These are phyloP conservation scores for Danio aesculapii DNA, from an alignment of 2,797 vertebrate genomes.

Conservation along the genomic window DNA sequence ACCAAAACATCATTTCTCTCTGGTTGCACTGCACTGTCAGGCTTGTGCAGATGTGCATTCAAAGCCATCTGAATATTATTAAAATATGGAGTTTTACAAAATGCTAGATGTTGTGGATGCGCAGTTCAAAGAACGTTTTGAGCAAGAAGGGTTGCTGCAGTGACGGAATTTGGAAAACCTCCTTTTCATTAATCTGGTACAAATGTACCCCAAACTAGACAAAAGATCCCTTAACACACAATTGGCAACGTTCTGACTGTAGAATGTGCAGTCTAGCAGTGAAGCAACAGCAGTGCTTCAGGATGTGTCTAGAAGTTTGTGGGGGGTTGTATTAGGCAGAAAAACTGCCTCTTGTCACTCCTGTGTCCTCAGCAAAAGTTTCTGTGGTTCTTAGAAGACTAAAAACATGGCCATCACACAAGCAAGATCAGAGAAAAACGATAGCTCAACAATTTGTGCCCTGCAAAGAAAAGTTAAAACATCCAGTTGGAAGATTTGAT, in stretches of 20 bases:
- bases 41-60: constrained; percentile 15
- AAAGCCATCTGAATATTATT: neutral
- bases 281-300: too few relatives aligned
- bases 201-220: neutral
- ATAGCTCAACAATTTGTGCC: too few relatives aligned
- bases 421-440: too few relatives aligned
- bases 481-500: too few relatives aligned
- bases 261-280: too few relatives aligned
- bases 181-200: neutral
- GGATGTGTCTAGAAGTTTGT: too few relatives aligned
- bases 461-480: too few relatives aligned
- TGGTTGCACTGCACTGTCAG: neutral
- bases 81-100: constrained; percentile 27
- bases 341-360: too few relatives aligned
- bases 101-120: constrained; percentile 26
- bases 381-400: too few relatives aligned
- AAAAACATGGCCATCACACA: too few relatives aligned
- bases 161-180: constrained; percentile 18
- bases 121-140: constrained; percentile 18
- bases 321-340: too few relatives aligned
- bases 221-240: neutral
- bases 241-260: neutral
- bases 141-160: constrained; percentile 6
- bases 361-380: too few relatives aligned
- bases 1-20: neutral